phyloP scores from a whole-genome alignment of 1,140 invertebrate genomes.

The Pseudomyrmex cubaensis region DNA sequence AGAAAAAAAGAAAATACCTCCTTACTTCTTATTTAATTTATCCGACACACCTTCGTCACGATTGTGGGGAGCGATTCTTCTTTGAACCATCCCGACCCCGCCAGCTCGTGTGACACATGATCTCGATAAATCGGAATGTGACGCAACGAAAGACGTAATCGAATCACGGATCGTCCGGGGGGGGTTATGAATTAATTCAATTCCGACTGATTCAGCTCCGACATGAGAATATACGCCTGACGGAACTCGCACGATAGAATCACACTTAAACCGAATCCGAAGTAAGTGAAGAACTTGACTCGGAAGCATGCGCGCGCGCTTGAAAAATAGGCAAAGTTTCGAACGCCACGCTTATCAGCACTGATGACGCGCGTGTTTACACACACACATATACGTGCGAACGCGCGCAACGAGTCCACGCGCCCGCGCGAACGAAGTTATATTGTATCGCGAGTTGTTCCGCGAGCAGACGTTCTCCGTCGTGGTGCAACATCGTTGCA shows the following conservation, averaged over 20 bases:
- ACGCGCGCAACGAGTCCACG: too few species aligned
- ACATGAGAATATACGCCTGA: slow-evolving; percentile 56
- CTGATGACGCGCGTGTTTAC: slow-evolving; percentile 21
- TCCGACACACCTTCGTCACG: neutral
- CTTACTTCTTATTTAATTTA: neutral
- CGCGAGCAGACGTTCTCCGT: slow-evolving; percentile 44
- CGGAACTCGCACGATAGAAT: slow-evolving; percentile 54
- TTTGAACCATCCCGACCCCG: neutral
- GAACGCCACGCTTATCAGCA: slow-evolving; percentile 37
- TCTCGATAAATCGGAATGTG: slow-evolving; percentile 52
- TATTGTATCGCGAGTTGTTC: neutral
- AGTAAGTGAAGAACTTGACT: neutral
- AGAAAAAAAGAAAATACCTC: neutral
- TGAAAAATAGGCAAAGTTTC: slow-evolving; percentile 59
- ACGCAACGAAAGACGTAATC: slow-evolving; percentile 50
- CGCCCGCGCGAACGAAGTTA: neutral
- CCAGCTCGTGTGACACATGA: slow-evolving; percentile 28
- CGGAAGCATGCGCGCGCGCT: neutral
- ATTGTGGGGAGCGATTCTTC: neutral
- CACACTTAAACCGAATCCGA: slow-evolving; percentile 1
- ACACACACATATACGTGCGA: neutral
- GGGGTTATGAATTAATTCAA: slow-evolving; percentile 61
- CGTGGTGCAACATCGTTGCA: slow-evolving; percentile 34
- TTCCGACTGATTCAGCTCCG: slow-evolving; percentile 34
- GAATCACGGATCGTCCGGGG: slow-evolving; percentile 28